phyloP scores from a whole-genome alignment of 2,888 invertebrate genomes.

The Protophormia terraenovae region DNA sequence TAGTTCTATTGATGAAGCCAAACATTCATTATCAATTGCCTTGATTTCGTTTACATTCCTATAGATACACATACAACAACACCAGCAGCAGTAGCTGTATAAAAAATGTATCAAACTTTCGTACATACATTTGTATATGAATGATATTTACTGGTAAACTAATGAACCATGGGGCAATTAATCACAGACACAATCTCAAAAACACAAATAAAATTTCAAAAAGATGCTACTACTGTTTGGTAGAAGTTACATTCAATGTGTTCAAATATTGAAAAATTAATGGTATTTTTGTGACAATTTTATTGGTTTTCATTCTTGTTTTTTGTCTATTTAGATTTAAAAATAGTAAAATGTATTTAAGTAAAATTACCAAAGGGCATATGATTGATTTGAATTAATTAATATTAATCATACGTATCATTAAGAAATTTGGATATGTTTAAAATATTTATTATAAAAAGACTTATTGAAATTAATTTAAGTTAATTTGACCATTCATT shows the following conservation, averaged over 20 bases:
- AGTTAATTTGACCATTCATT: too few species aligned
- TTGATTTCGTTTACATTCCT: constrained; percentile 28
- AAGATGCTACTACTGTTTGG: too few species aligned
- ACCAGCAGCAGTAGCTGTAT: not conserved
- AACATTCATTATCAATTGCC: constrained; percentile 54
- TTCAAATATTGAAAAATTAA: constrained; percentile 40
- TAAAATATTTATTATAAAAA: too few species aligned
- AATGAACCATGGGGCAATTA: constrained; percentile 62
- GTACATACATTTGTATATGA: constrained; percentile 29
- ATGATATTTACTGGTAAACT: constrained; percentile 59
- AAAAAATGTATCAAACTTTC: not conserved
- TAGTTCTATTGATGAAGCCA: constrained; percentile 39
- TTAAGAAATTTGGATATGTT: not conserved
- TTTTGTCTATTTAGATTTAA: not conserved
- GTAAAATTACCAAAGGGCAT: not conserved
- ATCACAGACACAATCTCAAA: constrained; percentile 51
- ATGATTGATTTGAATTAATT: not conserved
- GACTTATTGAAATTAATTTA: too few species aligned
- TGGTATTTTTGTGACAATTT: constrained; percentile 38
- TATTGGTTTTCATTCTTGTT: not conserved
- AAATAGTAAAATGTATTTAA: not conserved
- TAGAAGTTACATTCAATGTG: constrained; percentile 17
- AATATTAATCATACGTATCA: not conserved
- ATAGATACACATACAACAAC: not conserved
- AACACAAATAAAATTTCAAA: constrained; percentile 36